Evolutionary conservation across 1,140 invertebrate species (phyloP), one percentile per base, ranked within the genome.

Genomic region (Ptiloglossa arizonensis): DNA sequence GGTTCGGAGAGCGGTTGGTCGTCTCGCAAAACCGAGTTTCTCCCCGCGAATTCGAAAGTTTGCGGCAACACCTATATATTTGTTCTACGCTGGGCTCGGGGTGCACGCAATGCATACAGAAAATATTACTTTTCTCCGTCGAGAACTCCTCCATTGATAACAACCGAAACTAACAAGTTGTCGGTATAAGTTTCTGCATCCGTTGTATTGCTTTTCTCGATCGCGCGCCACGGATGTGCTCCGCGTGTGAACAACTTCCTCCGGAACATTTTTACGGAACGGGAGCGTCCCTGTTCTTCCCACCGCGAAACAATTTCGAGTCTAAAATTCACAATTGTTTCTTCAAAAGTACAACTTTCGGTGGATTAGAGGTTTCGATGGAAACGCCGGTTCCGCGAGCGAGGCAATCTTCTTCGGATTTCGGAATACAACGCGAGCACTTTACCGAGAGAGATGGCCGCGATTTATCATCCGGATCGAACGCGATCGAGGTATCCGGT

Each of bases 41-140:
- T 19, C n/a, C 4, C 35, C 35, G 9, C 59, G 59, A 62, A 62
- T 62, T 62, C 35, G 1, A 41, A 62, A 62, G n/a, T 62, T 62
- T 11, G 4, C n/a, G 35, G 32, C 1, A 62, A 41, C 59, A n/a
- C 35, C 35, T 41, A 41, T 62, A 41, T 41, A 62, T 41, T 24
- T 35, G 11, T 38, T 41, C 59, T 2, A 41, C 13, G 13, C 11
- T 0, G 41, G 2, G 41, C 41, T 35, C 57, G 9, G 22, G 57
- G 22, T 15, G 9, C 59, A 17, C 35, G 59, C 59, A 62, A 62
- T 62, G 59, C 59, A 62, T 62, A 62, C 59, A 38, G 35, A 62
- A 62, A 62, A 41, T 24, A 22, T 41, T 62, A 62, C 38, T 62
- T 62, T 62, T 62, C 59, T 62, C n/a, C 6, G 8, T 19, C 5